Conservation (phyloP, 2,113 vertebrate genomes). For the Ammodytes marinus region DNA sequence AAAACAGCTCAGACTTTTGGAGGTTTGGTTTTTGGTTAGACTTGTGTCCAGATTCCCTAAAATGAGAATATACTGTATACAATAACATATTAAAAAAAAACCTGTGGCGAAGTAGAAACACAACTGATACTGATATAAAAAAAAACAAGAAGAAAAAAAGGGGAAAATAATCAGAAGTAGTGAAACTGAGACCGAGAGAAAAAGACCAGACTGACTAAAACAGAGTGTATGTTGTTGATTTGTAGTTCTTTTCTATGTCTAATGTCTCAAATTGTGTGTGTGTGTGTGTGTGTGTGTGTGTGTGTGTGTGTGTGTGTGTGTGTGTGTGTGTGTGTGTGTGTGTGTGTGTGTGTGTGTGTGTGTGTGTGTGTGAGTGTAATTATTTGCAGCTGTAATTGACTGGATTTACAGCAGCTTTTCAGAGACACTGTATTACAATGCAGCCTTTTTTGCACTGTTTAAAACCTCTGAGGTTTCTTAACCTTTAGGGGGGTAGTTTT, state of each 20-base stretch:
- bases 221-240: background rate
- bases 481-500: too few species aligned
- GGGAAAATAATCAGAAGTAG: conserved; percentile 8
- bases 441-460: too few species aligned
- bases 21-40: background rate
- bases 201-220: background rate
- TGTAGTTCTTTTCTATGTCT: too few species aligned
- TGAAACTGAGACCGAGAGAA: background rate
- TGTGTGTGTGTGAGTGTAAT: too few species aligned
- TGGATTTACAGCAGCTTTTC: background rate
- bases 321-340: too few species aligned
- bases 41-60: background rate
- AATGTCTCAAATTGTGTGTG: too few species aligned
- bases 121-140: background rate
- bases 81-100: background rate
- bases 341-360: background rate
- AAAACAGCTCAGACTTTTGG: conserved; percentile 3
- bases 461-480: background rate
- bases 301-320: too few species aligned
- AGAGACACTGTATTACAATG: background rate
- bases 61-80: background rate
- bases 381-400: background rate
- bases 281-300: too few species aligned
- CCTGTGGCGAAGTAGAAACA: background rate
- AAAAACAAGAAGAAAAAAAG: conserved; percentile 2